A percentile compares a stretch with the other conserved stretches of the same genome.
Evolutionary conservation across 2,797 vertebrate species (phyloP).

Genomic region (Kryptopterus vitreolus): DNA sequence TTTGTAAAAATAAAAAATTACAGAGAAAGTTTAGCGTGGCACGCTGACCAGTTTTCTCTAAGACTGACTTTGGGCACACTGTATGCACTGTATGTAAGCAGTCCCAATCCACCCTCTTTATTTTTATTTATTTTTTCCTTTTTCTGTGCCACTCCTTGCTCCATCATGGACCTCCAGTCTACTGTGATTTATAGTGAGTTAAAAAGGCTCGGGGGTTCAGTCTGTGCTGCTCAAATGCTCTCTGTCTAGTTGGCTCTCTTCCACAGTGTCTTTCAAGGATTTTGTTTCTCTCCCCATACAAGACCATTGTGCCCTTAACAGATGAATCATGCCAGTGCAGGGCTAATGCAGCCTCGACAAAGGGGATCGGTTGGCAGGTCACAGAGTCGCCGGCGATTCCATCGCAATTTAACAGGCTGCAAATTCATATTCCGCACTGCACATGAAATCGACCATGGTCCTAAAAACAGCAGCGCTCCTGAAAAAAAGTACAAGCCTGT

Average conservation of each 20-base stretch:
- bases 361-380: conserved; percentile 59
- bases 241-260: conserved; percentile 62
- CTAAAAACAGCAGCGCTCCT: conserved; percentile 30
- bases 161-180: conserved; percentile 67
- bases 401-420: conserved; percentile 26
- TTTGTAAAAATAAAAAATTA: conserved; percentile 65
- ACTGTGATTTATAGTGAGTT: conserved; percentile 73
- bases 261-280: conserved; percentile 65
- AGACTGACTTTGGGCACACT: conserved; percentile 57
- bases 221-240: conserved; percentile 65
- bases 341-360: conserved; percentile 58
- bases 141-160: conserved; percentile 57
- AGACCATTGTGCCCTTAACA: conserved; percentile 61
- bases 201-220: conserved; percentile 68
- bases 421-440: conserved; percentile 41
- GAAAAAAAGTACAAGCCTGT: conserved; percentile 12
- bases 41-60: conserved; percentile 58
- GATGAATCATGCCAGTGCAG: conserved; percentile 65
- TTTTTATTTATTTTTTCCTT: no score
- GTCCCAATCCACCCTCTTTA: conserved; percentile 22
- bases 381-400: conserved; percentile 36
- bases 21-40: conserved; percentile 63
- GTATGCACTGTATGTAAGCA: conserved; percentile 50
- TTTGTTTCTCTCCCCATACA: conserved; percentile 65
- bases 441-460: conserved; percentile 31